A percentile compares a stretch with the other conserved stretches of the same genome.
phyloP scores from a whole-genome alignment of 2,888 invertebrate species.

The Escarpia spicata region DNA sequence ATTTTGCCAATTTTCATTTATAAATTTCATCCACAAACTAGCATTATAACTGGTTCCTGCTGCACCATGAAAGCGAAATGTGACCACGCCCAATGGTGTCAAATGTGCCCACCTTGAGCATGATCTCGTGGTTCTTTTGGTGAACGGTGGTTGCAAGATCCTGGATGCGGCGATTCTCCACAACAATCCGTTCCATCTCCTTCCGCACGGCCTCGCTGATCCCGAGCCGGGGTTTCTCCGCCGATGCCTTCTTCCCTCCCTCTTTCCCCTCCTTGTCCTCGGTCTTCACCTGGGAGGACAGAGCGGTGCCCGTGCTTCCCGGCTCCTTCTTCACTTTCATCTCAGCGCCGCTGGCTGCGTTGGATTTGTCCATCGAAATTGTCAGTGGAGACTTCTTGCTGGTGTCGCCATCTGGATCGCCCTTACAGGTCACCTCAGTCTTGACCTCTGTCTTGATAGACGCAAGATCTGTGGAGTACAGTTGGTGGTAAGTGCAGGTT shows the following conservation, averaged over 20 bases:
- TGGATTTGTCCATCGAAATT: constrained; percentile 27
- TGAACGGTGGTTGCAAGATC: constrained; percentile 89
- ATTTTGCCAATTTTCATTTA: neutral
- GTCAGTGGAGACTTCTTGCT: constrained; percentile 46
- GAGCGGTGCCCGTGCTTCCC: neutral
- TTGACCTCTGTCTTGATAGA: constrained; percentile 19
- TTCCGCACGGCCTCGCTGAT: constrained; percentile 77
- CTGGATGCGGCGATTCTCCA: constrained; percentile 91
- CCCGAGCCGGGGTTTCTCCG: constrained; percentile 29
- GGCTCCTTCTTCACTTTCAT: constrained; percentile 20
- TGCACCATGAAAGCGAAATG: no score
- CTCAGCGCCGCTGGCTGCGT: neutral
- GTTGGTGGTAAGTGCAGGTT: neutral
- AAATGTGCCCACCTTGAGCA: constrained; percentile 73
- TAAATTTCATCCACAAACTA: neutral
- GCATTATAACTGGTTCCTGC: neutral
- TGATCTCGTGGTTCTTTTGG: constrained; percentile 91
- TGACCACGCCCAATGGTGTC: neutral
- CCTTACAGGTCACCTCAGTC: constrained; percentile 33
- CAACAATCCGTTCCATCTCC: constrained; percentile 86
- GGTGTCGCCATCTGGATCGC: constrained; percentile 40
- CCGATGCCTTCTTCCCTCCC: constrained; percentile 20
- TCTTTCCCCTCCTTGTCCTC: constrained; percentile 26
- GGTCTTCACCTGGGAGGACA: neutral
- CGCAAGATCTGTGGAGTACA: neutral